These are phyloP conservation scores for Furcifer pardalis DNA, from an alignment of 2,797 vertebrate species.

Conservation along the genomic window DNA sequence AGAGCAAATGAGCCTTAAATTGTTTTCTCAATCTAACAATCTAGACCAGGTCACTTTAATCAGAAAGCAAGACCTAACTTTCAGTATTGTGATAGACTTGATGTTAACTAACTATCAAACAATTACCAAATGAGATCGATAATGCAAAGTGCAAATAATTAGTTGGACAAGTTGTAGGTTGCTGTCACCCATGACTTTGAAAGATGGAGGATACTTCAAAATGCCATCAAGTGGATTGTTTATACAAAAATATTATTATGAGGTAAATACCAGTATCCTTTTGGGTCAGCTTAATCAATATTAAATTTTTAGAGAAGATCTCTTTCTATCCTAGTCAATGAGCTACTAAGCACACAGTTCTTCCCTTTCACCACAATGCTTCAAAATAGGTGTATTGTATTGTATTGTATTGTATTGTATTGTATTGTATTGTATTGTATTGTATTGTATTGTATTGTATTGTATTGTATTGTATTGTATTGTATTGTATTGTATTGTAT, in stretches of 20 bases:
- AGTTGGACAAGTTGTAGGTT: neutral
- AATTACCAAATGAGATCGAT: neutral
- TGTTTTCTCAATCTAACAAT: neutral
- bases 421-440: no score
- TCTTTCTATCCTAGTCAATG: neutral
- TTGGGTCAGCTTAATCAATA: neutral
- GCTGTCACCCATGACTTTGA: neutral
- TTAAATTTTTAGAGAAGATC: neutral
- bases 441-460: no score
- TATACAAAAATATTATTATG: neutral
- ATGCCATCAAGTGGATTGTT: neutral
- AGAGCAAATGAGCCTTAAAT: no score
- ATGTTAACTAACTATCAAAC: neutral
- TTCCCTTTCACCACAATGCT: neutral
- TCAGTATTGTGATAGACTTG: neutral
- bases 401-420: no score
- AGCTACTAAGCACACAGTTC: neutral
- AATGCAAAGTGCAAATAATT: neutral
- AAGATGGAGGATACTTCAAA: neutral
- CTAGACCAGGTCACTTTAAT: neutral
- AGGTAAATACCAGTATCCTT: neutral
- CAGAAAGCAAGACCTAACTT: neutral
- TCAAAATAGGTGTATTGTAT: neutral
- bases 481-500: no score
- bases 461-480: no score